phyloP scores from a whole-genome alignment of 1,140 invertebrate genomes.

The Neocloeon triangulifer region DNA sequence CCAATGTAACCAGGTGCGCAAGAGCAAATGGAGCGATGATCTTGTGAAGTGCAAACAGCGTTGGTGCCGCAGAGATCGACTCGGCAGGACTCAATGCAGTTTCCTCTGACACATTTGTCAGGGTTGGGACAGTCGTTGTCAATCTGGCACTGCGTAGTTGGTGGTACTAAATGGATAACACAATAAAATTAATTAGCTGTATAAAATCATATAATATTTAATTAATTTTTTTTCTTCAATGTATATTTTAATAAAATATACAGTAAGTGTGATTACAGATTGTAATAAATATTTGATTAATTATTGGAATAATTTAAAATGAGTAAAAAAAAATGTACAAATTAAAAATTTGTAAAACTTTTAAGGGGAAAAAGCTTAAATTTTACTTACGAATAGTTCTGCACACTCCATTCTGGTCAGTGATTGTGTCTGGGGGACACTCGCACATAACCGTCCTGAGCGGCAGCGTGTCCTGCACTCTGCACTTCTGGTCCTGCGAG shows the following conservation, averaged over 20 bases:
- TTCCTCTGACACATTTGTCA: conserved; percentile 48
- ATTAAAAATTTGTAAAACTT: too few relatives aligned
- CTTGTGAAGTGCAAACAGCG: conserved; percentile 50
- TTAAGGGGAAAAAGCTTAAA: too few relatives aligned
- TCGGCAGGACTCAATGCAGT: conserved; percentile 56
- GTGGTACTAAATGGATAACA: conserved; percentile 11
- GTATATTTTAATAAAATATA: too few relatives aligned
- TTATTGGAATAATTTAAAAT: background rate
- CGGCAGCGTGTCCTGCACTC: conserved; percentile 51
- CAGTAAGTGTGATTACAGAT: too few relatives aligned
- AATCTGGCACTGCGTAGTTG: conserved; percentile 31
- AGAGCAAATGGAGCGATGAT: conserved; percentile 50
- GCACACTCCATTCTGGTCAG: conserved; percentile 35
- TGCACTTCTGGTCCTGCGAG: conserved; percentile 46
- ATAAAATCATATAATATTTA: background rate
- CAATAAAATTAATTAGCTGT: background rate
- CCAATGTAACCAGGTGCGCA: conserved; percentile 59
- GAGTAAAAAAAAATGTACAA: background rate
- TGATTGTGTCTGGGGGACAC: conserved; percentile 48
- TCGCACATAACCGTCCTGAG: conserved; percentile 57
- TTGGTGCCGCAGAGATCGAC: conserved; percentile 59
- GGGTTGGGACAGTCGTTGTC: conserved; percentile 47
- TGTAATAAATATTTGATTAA: conserved; percentile 1
- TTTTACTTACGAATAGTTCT: conserved; percentile 25
- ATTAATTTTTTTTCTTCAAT: background rate